These are phyloP conservation scores for Cactoblastis cactorum DNA, from an alignment of 2,888 invertebrate species.

Conservation along the genomic window DNA sequence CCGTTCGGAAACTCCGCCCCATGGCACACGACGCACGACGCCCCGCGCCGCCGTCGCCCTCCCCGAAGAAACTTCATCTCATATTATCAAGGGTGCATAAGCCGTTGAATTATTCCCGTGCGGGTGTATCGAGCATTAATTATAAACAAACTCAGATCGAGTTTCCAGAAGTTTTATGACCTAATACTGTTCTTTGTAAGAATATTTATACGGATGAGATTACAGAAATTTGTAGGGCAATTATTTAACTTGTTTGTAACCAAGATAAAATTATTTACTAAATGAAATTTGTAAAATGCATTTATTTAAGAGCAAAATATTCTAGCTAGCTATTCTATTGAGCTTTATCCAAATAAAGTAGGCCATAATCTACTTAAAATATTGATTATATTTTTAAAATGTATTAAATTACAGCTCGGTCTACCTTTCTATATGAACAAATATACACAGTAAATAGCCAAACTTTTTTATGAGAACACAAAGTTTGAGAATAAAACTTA, in stretches of 20 bases:
- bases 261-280: too few relatives aligned
- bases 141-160: conserved; percentile 60
- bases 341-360: too few relatives aligned
- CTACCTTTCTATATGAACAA: too few relatives aligned
- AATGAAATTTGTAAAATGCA: too few relatives aligned
- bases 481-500: conserved; percentile 10
- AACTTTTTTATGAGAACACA: not conserved
- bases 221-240: not conserved
- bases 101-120: conserved; percentile 68
- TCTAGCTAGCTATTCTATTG: too few relatives aligned
- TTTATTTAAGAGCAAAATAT: too few relatives aligned
- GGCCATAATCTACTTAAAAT: too few relatives aligned
- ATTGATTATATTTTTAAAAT: too few relatives aligned
- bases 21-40: conserved; percentile 61
- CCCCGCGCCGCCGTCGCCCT: conserved; percentile 53
- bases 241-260: not conserved
- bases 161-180: conserved; percentile 36
- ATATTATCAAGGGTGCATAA: conserved; percentile 74
- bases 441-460: not conserved
- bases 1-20: conserved; percentile 64
- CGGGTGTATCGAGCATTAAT: conserved; percentile 66
- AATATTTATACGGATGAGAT: conserved; percentile 18
- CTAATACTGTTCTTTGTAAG: conserved; percentile 19
- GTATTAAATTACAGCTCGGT: too few relatives aligned
- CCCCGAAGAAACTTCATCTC: conserved; percentile 74